These are phyloP conservation scores for Girardia tigrina DNA, from an alignment of 2,888 invertebrate species.

Conservation along the genomic window DNA sequence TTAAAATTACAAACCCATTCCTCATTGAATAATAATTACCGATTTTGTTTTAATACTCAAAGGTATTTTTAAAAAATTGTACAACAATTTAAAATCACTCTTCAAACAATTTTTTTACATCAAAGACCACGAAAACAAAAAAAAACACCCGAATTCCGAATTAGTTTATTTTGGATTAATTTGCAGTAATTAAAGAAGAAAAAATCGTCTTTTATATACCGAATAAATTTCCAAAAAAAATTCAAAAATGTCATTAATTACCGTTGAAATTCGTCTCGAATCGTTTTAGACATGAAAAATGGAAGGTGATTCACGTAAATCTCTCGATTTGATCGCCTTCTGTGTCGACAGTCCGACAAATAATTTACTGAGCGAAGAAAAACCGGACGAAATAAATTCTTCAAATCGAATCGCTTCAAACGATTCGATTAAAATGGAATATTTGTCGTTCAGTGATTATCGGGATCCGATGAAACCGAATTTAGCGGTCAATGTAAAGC, in stretches of 20 bases:
- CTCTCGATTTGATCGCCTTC: background rate
- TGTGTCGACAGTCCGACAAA: background rate
- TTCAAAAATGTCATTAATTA: background rate
- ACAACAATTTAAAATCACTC: background rate
- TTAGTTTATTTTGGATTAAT: too few species aligned
- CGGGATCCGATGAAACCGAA: background rate
- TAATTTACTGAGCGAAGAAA: too few species aligned
- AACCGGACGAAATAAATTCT: background rate
- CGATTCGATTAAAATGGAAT: background rate
- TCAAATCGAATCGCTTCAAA: background rate
- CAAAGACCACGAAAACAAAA: too few species aligned
- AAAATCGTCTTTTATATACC: too few species aligned
- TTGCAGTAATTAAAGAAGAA: too few species aligned
- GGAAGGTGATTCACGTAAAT: background rate
- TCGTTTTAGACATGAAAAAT: background rate
- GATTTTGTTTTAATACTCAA: background rate
- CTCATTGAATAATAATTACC: too few species aligned
- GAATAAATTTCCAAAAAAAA: too few species aligned
- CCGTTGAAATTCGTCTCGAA: background rate
- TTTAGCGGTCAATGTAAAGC: background rate
- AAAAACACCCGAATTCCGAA: too few species aligned
- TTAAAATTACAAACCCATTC: too few species aligned
- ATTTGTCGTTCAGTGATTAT: background rate
- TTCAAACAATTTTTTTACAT: too few species aligned
- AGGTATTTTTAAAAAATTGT: background rate